Conservation (phyloP, 2,113 vertebrate genomes). For the human region GRCh38 chr2:99708001-99708500, state of each 20-base stretch:
- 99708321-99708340: not conserved
- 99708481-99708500: slow-evolving; percentile 64
- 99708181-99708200: slow-evolving; percentile 48
- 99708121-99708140: not conserved
- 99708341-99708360: accelerated
- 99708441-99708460: slow-evolving; percentile 52
- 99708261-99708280: slow-evolving; percentile 32
- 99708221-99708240: slow-evolving; percentile 45
- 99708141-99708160: not conserved
- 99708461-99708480: slow-evolving; percentile 66
- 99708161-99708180: slow-evolving; percentile 60
- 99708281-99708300: not conserved
- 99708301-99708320: not conserved
- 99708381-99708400: not conserved
- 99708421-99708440: slow-evolving; percentile 55
- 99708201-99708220: slow-evolving; percentile 41
- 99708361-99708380: not conserved
- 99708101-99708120: not conserved
- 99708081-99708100: not conserved
- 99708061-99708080: not conserved
- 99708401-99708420: not conserved
- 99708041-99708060: slow-evolving; percentile 15
- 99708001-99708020: slow-evolving; percentile 50
- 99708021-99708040: not conserved
- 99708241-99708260: slow-evolving; percentile 5